A percentile compares a stretch with the other conserved stretches of the same genome.
Evolutionary conservation across 2,888 invertebrate species (phyloP).

Genomic region (Cabera pusaria): DNA sequence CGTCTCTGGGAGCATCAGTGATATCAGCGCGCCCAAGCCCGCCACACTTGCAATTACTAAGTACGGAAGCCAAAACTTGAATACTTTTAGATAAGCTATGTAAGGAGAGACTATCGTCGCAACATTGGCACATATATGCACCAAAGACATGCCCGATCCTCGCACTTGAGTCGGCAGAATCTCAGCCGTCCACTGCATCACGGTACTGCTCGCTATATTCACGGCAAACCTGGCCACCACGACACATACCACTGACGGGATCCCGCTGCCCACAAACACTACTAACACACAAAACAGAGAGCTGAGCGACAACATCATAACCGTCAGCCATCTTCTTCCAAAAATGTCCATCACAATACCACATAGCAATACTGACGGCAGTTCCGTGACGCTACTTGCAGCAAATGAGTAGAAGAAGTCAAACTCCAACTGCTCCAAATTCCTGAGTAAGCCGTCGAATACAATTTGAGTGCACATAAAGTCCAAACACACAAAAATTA

Average conservation of each 20-base stretch:
- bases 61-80: slow-evolving; percentile 55
- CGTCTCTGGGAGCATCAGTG: slow-evolving; percentile 60
- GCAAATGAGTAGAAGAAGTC: slow-evolving; percentile 61
- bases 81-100: slow-evolving; percentile 57
- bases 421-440: slow-evolving; percentile 49
- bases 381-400: slow-evolving; percentile 51
- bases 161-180: slow-evolving; percentile 53
- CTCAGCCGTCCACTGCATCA: slow-evolving; percentile 58
- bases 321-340: slow-evolving; percentile 55
- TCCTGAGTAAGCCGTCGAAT: slow-evolving; percentile 55
- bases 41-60: slow-evolving; percentile 47
- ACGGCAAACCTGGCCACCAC: slow-evolving; percentile 54
- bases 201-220: slow-evolving; percentile 48
- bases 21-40: slow-evolving; percentile 39
- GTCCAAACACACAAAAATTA: slow-evolving; percentile 48
- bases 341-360: slow-evolving; percentile 54
- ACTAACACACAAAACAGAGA: slow-evolving; percentile 48
- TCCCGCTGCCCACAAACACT: slow-evolving; percentile 43
- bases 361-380: slow-evolving; percentile 51
- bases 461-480: slow-evolving; percentile 51
- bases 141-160: slow-evolving; percentile 50
- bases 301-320: slow-evolving; percentile 39
- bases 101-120: slow-evolving; percentile 52
- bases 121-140: slow-evolving; percentile 53
- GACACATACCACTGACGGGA: slow-evolving; percentile 46